A percentile compares a stretch with the other conserved stretches of the same genome.
phyloP scores from a whole-genome alignment of 1,140 invertebrate species.

The Tetramorium parvispinum region DNA sequence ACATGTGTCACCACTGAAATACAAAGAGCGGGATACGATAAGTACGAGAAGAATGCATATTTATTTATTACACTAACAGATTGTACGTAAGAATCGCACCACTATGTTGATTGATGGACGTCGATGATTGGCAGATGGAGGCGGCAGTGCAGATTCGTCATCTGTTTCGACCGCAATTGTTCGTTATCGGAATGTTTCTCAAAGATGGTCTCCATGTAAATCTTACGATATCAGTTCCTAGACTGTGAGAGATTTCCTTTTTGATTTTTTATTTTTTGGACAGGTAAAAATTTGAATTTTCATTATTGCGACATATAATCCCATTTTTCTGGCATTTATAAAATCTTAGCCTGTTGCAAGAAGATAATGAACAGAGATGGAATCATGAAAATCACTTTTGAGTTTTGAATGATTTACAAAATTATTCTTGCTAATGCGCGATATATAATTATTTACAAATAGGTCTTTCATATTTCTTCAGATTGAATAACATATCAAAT shows the following conservation, averaged over 20 bases:
- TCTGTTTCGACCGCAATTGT: neutral
- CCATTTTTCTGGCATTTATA: neutral
- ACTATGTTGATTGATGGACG: neutral
- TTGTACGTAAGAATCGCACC: constrained; percentile 48
- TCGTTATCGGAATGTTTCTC: constrained; percentile 20
- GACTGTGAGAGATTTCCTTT: neutral
- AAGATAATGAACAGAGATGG: neutral
- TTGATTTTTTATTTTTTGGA: neutral
- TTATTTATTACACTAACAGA: constrained; percentile 76
- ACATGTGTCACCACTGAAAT: neutral
- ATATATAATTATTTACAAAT: neutral
- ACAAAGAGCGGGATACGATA: constrained; percentile 17
- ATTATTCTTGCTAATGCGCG: neutral
- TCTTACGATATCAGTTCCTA: neutral
- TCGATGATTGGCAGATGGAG: neutral
- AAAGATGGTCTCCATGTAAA: neutral
- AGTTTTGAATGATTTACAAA: neutral
- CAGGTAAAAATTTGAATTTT: neutral
- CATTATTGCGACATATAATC: neutral
- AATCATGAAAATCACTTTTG: constrained; percentile 11
- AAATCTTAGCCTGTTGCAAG: neutral
- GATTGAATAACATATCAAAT: neutral
- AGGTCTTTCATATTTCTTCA: neutral
- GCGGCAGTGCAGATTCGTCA: neutral
- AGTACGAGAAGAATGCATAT: constrained; percentile 66